phyloP scores from a whole-genome alignment of 2,797 vertebrate genomes.

The Remorina albescens region DNA sequence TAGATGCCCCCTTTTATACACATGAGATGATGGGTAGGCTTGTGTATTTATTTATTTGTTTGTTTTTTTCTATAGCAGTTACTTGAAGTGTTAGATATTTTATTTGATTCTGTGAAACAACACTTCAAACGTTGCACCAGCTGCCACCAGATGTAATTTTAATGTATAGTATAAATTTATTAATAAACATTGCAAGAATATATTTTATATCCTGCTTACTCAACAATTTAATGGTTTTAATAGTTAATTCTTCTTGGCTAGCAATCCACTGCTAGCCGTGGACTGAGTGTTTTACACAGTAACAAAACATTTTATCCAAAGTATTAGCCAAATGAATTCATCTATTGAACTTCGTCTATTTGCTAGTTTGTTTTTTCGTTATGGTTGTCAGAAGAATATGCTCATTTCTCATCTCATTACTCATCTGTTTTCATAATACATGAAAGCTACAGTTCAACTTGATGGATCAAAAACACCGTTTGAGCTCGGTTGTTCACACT shows the following conservation, averaged over 20 bases:
- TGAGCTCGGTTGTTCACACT: too few relatives aligned
- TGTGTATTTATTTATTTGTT: conserved; percentile 54
- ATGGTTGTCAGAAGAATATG: too few relatives aligned
- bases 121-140: conserved; percentile 25
- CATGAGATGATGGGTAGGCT: background rate
- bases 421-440: background rate
- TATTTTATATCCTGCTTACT: conserved; percentile 7
- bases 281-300: too few relatives aligned
- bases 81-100: background rate
- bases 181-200: conserved; percentile 24
- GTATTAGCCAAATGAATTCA: fast-evolving
- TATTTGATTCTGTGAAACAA: background rate
- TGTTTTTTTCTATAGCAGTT: conserved; percentile 2
- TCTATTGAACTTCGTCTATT: too few relatives aligned
- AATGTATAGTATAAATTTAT: conserved; percentile 41
- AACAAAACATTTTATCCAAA: background rate
- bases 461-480: too few relatives aligned
- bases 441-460: background rate
- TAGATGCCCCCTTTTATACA: background rate
- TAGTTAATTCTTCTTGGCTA: background rate
- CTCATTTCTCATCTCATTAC: too few relatives aligned
- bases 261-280: background rate
- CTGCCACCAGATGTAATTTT: conserved; percentile 25
- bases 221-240: conserved; percentile 12
- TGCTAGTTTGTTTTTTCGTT: too few relatives aligned